phyloP scores from a whole-genome alignment of 2,888 invertebrate species.

The Abrostola tripartita region DNA sequence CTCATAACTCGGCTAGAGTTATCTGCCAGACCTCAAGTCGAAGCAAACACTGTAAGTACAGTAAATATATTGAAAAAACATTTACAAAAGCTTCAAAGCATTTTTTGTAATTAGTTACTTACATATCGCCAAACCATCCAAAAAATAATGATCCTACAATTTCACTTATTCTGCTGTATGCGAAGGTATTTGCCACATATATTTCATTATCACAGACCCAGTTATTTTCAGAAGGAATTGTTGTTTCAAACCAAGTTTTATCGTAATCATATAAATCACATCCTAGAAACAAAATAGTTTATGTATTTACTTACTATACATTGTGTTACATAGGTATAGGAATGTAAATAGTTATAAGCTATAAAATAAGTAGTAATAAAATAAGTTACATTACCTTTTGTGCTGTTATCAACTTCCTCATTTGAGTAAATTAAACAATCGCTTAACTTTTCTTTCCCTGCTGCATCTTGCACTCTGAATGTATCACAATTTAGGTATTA shows the following conservation, averaged over 20 bases:
- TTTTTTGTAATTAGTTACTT: slow-evolving; percentile 58
- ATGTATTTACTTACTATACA: background rate
- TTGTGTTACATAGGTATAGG: too few relatives aligned
- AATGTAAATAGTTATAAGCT: background rate
- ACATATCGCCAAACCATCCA: slow-evolving; percentile 78
- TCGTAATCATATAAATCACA: slow-evolving; percentile 69
- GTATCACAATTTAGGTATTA: slow-evolving; percentile 12
- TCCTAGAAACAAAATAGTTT: slow-evolving; percentile 56
- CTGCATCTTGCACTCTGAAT: slow-evolving; percentile 35
- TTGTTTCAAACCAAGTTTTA: slow-evolving; percentile 72
- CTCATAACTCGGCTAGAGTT: too few relatives aligned
- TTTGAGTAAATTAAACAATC: slow-evolving; percentile 63
- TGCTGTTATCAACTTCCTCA: slow-evolving; percentile 23
- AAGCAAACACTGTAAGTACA: too few relatives aligned
- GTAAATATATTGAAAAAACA: too few relatives aligned
- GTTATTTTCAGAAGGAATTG: slow-evolving; percentile 69
- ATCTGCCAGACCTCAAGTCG: too few relatives aligned
- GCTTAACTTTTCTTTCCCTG: slow-evolving; percentile 56
- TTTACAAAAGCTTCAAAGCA: too few relatives aligned
- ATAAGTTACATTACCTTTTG: slow-evolving; percentile 32
- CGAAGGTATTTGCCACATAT: slow-evolving; percentile 69
- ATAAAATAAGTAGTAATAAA: background rate
- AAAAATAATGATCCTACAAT: slow-evolving; percentile 70
- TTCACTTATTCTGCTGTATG: slow-evolving; percentile 70
- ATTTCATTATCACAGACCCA: slow-evolving; percentile 76